Percentiles rank a stretch among this genome's conserved stretches.
These are phyloP conservation scores for Natrix natrix DNA, from an alignment of 2,797 vertebrate genomes.

Conservation along the genomic window DNA sequence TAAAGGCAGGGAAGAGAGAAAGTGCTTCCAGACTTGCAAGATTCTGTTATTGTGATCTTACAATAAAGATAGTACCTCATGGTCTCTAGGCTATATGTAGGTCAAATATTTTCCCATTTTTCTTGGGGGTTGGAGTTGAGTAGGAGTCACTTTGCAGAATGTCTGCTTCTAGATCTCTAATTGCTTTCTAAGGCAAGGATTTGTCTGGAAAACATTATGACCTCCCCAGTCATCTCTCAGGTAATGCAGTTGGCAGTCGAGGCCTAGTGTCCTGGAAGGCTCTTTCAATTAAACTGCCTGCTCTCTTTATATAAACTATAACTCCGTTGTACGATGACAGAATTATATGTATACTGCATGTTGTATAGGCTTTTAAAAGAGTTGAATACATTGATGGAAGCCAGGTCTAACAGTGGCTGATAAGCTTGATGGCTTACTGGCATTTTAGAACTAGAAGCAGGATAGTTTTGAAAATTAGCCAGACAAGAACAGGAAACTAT, in stretches of 20 bases:
- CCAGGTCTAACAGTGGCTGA: background rate
- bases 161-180: background rate
- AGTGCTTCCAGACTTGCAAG: background rate
- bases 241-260: background rate
- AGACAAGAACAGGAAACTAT: background rate
- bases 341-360: background rate
- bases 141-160: background rate
- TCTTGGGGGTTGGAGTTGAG: background rate
- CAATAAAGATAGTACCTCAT: background rate
- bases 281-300: background rate
- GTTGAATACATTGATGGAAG: background rate
- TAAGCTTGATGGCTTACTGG: background rate
- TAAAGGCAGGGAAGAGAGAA: background rate
- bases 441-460: background rate
- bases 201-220: background rate
- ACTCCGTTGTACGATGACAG: background rate
- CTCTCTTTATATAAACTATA: background rate
- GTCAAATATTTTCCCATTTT: background rate
- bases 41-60: background rate
- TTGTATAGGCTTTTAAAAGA: background rate
- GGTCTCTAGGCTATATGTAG: background rate
- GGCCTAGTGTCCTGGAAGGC: background rate
- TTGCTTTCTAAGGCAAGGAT: background rate
- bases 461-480: background rate
- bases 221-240: background rate